Evolutionary conservation across 2,888 invertebrate species (phyloP).

Genomic region (Ernsta delagoae): DNA sequence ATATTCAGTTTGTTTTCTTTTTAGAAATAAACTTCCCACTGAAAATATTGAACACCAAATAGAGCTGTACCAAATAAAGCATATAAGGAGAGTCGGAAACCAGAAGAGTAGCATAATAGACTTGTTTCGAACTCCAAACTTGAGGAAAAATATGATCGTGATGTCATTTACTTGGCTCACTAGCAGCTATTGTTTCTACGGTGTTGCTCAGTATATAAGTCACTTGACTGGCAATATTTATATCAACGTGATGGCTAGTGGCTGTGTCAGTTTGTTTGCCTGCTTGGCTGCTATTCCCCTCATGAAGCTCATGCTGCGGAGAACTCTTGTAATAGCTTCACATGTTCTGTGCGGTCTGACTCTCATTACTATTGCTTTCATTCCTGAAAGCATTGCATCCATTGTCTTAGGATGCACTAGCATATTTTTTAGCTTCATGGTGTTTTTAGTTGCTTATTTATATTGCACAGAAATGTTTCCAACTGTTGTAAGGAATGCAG

Average conservation of each 20-base stretch:
- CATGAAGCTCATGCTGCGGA: slow-evolving; percentile 87
- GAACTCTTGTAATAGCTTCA: slow-evolving; percentile 84
- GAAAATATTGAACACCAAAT: slow-evolving; percentile 68
- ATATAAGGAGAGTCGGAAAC: slow-evolving; percentile 40
- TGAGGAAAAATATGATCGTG: slow-evolving; percentile 87
- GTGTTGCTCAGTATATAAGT: slow-evolving; percentile 91
- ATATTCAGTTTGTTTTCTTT: slow-evolving; percentile 43
- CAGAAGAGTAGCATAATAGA: slow-evolving; percentile 82
- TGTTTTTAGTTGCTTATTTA: slow-evolving; percentile 92
- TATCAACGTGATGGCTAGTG: slow-evolving; percentile 91
- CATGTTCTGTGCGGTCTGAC: slow-evolving; percentile 85
- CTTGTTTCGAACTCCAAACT: slow-evolving; percentile 87
- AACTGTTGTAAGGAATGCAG: slow-evolving; percentile 93
- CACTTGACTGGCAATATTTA: slow-evolving; percentile 91
- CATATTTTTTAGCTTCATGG: slow-evolving; percentile 90
- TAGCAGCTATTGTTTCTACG: slow-evolving; percentile 90
- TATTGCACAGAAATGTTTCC: slow-evolving; percentile 92
- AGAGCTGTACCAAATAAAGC: slow-evolving; percentile 60
- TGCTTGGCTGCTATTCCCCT: slow-evolving; percentile 86
- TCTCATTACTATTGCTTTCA: slow-evolving; percentile 85
- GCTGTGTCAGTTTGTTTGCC: slow-evolving; percentile 83
- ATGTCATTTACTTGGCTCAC: slow-evolving; percentile 91
- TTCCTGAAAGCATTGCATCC: slow-evolving; percentile 72
- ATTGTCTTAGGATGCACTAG: slow-evolving; percentile 88
- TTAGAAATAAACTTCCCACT: slow-evolving; percentile 68